phyloP scores from a whole-genome alignment of 2,888 invertebrate species.

The Parnassius orleans region DNA sequence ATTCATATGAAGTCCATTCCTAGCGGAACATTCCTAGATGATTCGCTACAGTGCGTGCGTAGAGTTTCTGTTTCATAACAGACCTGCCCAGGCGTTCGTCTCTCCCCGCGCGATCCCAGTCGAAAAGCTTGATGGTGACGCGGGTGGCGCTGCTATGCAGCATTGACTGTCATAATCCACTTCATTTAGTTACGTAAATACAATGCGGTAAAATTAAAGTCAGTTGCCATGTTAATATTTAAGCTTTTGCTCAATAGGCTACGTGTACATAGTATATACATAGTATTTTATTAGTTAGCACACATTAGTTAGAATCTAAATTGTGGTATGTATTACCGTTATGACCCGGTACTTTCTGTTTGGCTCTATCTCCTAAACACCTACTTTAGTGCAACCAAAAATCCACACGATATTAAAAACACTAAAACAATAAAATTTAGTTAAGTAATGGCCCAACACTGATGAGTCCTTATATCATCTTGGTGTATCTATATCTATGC shows the following conservation, averaged over 20 bases:
- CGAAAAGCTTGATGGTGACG: conserved; percentile 85
- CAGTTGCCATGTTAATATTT: conserved; percentile 18
- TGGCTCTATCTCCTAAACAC: conserved; percentile 10
- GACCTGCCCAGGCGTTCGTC: conserved; percentile 97
- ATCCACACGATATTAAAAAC: conserved; percentile 44
- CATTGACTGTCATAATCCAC: conserved; percentile 74
- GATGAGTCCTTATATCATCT: conserved; percentile 50
- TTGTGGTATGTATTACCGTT: neutral
- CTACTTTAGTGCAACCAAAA: conserved; percentile 26
- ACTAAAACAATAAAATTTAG: conserved; percentile 39
- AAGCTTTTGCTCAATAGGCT: conserved; percentile 1
- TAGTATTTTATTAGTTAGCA: conserved; percentile 7
- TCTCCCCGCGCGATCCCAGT: conserved; percentile 94
- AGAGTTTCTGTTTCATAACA: conserved; percentile 44
- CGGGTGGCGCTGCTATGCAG: conserved; percentile 56
- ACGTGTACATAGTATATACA: neutral
- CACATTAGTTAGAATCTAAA: conserved; percentile 6
- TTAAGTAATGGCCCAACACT: conserved; percentile 36
- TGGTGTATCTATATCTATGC: neutral
- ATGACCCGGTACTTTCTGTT: conserved; percentile 3
- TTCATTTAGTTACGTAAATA: conserved; percentile 34
- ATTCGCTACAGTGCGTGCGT: conserved; percentile 24
- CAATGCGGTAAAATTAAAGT: conserved; percentile 3
- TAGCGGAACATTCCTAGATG: conserved; percentile 6
- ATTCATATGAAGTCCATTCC: neutral